These are phyloP conservation scores for Caenorhabditis brenneri DNA, from an alignment of 1,140 invertebrate genomes.

Conservation along the genomic window DNA sequence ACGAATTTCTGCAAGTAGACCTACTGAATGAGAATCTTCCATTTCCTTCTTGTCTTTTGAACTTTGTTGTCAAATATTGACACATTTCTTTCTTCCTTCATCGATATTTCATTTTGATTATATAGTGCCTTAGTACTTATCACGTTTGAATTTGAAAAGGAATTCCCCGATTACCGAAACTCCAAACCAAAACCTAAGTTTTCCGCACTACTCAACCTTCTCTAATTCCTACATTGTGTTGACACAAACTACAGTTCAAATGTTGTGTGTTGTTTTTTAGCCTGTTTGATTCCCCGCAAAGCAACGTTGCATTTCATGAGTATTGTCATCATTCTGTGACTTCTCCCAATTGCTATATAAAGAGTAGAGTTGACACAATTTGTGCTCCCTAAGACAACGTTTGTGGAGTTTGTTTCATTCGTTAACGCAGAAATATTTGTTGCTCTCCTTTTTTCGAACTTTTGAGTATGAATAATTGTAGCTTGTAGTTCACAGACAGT, in stretches of 20 bases:
- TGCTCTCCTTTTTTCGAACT: too few relatives aligned
- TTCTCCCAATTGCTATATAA: not conserved
- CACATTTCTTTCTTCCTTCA: not conserved
- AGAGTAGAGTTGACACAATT: too few relatives aligned
- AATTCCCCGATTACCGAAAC: not conserved
- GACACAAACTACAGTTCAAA: slow-evolving; percentile 25
- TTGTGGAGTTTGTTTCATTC: too few relatives aligned
- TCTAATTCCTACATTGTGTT: not conserved
- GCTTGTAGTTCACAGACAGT: too few relatives aligned
- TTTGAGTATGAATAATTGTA: too few relatives aligned
- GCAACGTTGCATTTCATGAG: not conserved
- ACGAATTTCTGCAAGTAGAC: too few relatives aligned
- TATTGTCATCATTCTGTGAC: not conserved
- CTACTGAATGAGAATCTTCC: not conserved
- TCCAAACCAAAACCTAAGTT: too few relatives aligned
- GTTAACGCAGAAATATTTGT: too few relatives aligned
- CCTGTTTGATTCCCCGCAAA: not conserved
- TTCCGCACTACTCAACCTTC: not conserved
- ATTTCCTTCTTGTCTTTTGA: slow-evolving; percentile 16
- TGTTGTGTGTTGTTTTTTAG: not conserved
- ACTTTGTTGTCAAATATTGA: slow-evolving; percentile 30
- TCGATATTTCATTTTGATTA: not conserved
- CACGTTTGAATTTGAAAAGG: not conserved
- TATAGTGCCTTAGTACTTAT: not conserved
- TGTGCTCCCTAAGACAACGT: too few relatives aligned